Conservation (phyloP, 2,888 invertebrate genomes). For the Heterodera filipjevi region DNA sequence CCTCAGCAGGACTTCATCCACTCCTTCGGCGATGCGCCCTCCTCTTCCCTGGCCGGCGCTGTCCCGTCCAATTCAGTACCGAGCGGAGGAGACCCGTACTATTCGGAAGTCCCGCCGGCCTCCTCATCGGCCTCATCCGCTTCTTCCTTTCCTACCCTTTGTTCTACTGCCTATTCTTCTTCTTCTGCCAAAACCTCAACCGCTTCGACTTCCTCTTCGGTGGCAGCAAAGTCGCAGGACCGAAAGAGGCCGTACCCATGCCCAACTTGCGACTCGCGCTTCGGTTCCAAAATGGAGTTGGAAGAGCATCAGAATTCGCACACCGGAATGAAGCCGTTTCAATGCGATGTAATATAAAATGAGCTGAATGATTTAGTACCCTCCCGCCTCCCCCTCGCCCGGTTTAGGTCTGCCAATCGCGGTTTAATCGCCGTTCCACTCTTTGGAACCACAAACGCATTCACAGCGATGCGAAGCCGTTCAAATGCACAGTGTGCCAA, state of each 20-base stretch:
- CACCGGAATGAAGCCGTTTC: constrained; percentile 63
- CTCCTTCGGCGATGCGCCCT: not conserved
- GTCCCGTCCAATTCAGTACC: not conserved
- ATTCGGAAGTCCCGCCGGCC: not conserved
- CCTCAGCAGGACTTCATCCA: constrained; percentile 1
- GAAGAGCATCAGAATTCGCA: constrained; percentile 65
- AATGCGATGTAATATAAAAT: constrained; percentile 57
- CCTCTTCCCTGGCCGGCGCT: not conserved
- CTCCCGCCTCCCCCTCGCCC: not conserved
- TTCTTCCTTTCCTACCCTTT: not conserved
- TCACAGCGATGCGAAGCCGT: constrained; percentile 59
- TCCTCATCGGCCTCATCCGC: not conserved
- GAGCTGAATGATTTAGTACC: constrained; percentile 12
- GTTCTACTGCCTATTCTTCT: not conserved
- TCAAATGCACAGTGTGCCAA: constrained; percentile 62
- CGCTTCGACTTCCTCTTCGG: constrained; percentile 11
- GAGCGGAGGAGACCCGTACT: not conserved
- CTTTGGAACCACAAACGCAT: constrained; percentile 66
- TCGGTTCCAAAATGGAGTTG: constrained; percentile 64
- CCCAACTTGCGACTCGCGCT: constrained; percentile 56
- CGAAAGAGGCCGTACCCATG: constrained; percentile 64
- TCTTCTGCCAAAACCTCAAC: not conserved
- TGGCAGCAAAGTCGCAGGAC: constrained; percentile 39
- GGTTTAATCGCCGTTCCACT: constrained; percentile 65
- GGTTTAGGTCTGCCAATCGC: constrained; percentile 57